Evolutionary conservation across 2,113 vertebrate species (phyloP), one percentile per base, ranked within the genome.

Genomic region (Lathamus discolor): DNA sequence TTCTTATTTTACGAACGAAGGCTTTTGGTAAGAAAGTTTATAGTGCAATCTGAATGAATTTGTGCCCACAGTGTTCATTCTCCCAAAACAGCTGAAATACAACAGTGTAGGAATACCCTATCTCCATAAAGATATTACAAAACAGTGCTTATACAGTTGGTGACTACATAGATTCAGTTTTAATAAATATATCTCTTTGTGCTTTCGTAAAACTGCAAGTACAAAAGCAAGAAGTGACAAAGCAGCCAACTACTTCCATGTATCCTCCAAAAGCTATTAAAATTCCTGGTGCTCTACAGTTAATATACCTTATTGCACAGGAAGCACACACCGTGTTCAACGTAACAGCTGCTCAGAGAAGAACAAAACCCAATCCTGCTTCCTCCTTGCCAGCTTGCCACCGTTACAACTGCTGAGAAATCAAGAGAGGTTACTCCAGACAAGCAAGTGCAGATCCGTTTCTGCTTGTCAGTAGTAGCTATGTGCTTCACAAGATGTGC

Each of bases 51-150:
- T 84, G 83, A 95, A 92, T 92, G 82, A 25, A 64, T 91, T 94
- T 96, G 93, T 96, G 88, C 95, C 96, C 91, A 92, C 85, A 96
- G 92, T 93, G 83, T 93, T 91, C 83, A 49, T 82, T 95, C 77
- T 76, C 80, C 88, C 77, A 23, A 88, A 95, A 73, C 73, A 79
- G 62, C 49, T 92, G 29, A 89, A 91, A 64, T 69, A 79, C 68
- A 85, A 66, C 27, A 3, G 3, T 20, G 72, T 67, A 90, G 76
- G 80, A 94, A 94, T 93, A 84, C 35, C 62, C 55, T 78, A 62
- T 76, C 79, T 86, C 85, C 6, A 4, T 75, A 64, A 77, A 68
- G 85, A 27, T 63, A 85, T 64, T 81, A 70, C 51, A 84, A 79
- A 93, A 83, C 43, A 93, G 66, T 43, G 73, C 76, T 88, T 86